A percentile compares a stretch with the other conserved stretches of the same genome.
phyloP scores from a whole-genome alignment of 2,113 vertebrate genomes.

The Callocephalon fimbriatum region DNA sequence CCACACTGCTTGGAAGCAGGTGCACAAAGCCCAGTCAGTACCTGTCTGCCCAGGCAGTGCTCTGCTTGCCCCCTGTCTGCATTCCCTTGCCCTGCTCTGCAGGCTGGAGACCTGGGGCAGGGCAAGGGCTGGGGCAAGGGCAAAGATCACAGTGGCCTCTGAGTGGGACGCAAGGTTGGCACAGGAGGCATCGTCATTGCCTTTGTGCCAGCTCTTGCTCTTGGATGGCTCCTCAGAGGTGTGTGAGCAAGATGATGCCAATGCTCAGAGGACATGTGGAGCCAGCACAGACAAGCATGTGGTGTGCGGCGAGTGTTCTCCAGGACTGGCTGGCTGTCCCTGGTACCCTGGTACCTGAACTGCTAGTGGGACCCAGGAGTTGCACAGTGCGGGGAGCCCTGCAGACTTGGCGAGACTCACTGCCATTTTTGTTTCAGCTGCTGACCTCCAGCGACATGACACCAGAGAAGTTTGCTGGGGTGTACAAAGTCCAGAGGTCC shows the following conservation, averaged over 20 bases:
- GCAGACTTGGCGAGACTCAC: fast-evolving
- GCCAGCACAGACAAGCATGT: too few relatives aligned
- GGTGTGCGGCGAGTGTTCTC: too few relatives aligned
- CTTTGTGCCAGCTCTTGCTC: neutral
- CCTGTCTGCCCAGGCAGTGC: too few relatives aligned
- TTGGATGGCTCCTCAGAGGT: neutral
- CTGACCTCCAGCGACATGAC: neutral
- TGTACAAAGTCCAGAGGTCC: neutral
- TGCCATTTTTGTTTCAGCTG: neutral
- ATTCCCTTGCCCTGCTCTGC: too few relatives aligned
- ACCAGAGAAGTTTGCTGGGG: neutral
- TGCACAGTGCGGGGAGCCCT: fast-evolving
- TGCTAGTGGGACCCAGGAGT: too few relatives aligned
- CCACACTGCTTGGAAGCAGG: too few relatives aligned
- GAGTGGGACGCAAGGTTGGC: neutral
- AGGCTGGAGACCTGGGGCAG: too few relatives aligned
- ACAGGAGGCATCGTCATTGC: neutral
- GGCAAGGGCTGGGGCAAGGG: neutral
- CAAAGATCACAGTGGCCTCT: neutral
- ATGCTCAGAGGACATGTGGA: neutral
- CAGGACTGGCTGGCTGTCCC: neutral
- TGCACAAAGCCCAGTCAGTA: too few relatives aligned
- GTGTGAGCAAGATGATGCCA: neutral
- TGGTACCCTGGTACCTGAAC: fast-evolving
- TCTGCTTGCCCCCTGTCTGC: too few relatives aligned